phyloP scores from a whole-genome alignment of 1,140 invertebrate species.

The Drusus annulatus region DNA sequence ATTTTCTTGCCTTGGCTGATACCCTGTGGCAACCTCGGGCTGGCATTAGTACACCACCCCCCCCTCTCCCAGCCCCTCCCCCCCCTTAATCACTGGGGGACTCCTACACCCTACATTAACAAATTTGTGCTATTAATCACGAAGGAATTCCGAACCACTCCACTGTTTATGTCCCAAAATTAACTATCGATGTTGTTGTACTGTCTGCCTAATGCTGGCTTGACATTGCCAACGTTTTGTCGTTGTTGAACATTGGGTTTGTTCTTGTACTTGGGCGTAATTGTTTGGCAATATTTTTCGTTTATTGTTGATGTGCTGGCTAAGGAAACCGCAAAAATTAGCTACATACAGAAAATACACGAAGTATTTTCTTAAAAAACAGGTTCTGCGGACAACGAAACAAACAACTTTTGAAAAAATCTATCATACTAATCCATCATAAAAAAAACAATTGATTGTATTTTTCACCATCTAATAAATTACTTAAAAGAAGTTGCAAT shows the following conservation, averaged over 20 bases:
- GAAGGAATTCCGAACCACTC: constrained; percentile 55
- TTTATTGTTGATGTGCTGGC: neutral
- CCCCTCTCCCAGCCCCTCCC: neutral
- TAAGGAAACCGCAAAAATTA: too few relatives aligned
- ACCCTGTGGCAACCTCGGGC: constrained; percentile 44
- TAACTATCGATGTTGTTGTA: constrained; percentile 52
- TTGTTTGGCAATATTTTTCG: neutral
- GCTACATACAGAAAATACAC: too few relatives aligned
- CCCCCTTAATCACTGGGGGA: constrained; percentile 25
- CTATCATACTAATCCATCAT: too few relatives aligned
- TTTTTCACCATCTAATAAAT: too few relatives aligned
- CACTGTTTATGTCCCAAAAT: constrained; percentile 54
- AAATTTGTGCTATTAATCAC: constrained; percentile 59
- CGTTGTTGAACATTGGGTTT: constrained; percentile 7
- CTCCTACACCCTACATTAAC: constrained; percentile 52
- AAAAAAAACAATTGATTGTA: too few relatives aligned
- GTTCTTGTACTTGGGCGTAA: neutral
- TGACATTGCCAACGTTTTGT: constrained; percentile 31
- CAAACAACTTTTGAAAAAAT: too few relatives aligned
- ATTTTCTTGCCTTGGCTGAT: constrained; percentile 47
- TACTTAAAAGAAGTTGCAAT: too few relatives aligned
- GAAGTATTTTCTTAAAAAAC: too few relatives aligned
- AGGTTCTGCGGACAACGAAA: too few relatives aligned
- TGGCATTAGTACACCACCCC: constrained; percentile 40
- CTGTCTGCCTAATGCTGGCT: constrained; percentile 16